phyloP scores from a whole-genome alignment of 2,888 invertebrate species.

The Anoplius nigerrimus region DNA sequence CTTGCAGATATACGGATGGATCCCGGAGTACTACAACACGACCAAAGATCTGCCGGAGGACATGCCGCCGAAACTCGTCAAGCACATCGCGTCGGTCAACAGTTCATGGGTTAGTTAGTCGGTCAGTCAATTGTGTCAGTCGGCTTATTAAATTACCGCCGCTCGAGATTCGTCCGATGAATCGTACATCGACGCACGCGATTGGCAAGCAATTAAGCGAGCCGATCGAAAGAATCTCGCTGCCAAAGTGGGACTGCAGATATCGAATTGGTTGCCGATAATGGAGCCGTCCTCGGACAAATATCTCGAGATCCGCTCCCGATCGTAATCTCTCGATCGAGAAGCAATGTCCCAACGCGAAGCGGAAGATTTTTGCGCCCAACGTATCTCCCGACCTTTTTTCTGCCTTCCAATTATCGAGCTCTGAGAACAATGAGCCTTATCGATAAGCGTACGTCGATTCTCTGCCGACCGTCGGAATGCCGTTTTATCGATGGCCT shows the following conservation, averaged over 20 bases:
- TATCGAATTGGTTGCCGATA: no score
- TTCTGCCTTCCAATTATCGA: neutral
- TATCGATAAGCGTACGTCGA: neutral
- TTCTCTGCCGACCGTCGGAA: neutral
- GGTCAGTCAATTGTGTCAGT: conserved; percentile 51
- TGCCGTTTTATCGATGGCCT: neutral
- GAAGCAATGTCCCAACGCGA: no score
- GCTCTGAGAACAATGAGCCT: neutral
- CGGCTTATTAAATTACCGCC: conserved; percentile 36
- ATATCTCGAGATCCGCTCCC: no score
- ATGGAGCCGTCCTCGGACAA: no score
- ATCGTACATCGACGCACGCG: no score
- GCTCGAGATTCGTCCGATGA: neutral
- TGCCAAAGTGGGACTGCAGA: no score
- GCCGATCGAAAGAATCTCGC: no score
- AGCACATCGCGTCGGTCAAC: conserved; percentile 73
- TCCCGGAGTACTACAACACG: conserved; percentile 80
- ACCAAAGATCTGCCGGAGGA: conserved; percentile 76
- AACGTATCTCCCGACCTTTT: no score
- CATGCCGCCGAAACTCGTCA: conserved; percentile 79
- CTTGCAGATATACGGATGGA: conserved; percentile 84
- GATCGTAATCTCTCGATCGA: no score
- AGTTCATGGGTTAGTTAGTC: conserved; percentile 59
- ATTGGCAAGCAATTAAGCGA: no score
- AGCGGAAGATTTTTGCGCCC: no score